Conservation (phyloP, 2,797 vertebrate genomes). For the Artibeus jamaicensis region DNA sequence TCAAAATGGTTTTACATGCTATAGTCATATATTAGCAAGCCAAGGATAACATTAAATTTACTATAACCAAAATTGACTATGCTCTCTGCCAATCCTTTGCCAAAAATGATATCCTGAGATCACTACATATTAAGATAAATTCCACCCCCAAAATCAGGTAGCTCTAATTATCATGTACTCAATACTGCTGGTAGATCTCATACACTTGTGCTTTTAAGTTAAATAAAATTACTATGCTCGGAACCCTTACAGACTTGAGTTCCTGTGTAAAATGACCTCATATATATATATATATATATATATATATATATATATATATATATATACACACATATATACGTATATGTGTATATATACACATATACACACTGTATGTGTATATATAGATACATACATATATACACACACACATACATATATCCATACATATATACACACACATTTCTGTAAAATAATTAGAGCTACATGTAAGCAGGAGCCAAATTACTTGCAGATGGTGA, state of each 20-base stretch:
- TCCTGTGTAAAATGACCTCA: neutral
- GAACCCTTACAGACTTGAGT: slow-evolving; percentile 5
- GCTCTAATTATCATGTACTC: slow-evolving; percentile 74
- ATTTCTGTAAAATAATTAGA: neutral
- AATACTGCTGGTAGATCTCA: slow-evolving; percentile 71
- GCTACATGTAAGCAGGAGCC: neutral
- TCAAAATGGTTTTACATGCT: slow-evolving; percentile 16
- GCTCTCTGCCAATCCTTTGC: slow-evolving; percentile 27
- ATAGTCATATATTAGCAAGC: neutral
- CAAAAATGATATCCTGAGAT: slow-evolving; percentile 20
- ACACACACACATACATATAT: neutral
- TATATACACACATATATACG: neutral
- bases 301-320: neutral
- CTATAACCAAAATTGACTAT: neutral
- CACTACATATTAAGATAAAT: slow-evolving; percentile 72
- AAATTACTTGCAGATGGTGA: neutral
- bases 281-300: neutral
- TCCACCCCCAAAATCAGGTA: slow-evolving; percentile 54
- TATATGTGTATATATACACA: too few relatives aligned
- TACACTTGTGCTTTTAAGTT: slow-evolving; percentile 77
- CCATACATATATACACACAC: neutral
- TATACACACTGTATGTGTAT: too few relatives aligned
- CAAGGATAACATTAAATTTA: slow-evolving; percentile 17
- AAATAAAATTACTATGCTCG: neutral
- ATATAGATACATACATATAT: neutral